phyloP scores from a whole-genome alignment of 2,797 vertebrate genomes.

The Mormyrops attenuatus region DNA sequence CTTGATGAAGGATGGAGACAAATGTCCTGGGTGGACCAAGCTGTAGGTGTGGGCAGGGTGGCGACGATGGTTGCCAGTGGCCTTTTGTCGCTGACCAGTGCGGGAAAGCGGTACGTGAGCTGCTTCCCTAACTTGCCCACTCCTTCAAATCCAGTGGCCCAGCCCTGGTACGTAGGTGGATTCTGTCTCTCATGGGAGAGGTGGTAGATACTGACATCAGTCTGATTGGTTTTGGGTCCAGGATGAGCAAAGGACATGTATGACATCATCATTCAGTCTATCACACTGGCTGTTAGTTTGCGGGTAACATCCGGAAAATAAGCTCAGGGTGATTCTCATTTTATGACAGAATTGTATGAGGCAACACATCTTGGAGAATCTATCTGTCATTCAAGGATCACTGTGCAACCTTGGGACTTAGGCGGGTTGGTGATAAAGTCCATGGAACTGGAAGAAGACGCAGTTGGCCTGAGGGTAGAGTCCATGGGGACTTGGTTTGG shows the following conservation, averaged over 20 bases:
- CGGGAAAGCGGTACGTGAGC: background rate
- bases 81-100: background rate
- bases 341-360: background rate
- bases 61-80: background rate
- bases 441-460: background rate
- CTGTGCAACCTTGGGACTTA: background rate
- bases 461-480: background rate
- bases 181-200: background rate
- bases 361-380: background rate
- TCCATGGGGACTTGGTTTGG: background rate
- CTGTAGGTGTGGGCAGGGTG: background rate
- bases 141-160: background rate
- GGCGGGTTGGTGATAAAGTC: background rate
- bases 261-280: background rate
- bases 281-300: background rate
- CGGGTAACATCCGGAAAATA: background rate
- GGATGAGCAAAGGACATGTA: background rate
- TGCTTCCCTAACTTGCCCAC: background rate
- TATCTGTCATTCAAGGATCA: background rate
- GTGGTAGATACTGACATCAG: background rate
- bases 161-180: background rate
- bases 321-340: background rate
- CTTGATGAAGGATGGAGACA: background rate
- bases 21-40: background rate
- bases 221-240: background rate